phyloP scores from a whole-genome alignment of 2,797 vertebrate species.

The Darevskia mixta region DNA sequence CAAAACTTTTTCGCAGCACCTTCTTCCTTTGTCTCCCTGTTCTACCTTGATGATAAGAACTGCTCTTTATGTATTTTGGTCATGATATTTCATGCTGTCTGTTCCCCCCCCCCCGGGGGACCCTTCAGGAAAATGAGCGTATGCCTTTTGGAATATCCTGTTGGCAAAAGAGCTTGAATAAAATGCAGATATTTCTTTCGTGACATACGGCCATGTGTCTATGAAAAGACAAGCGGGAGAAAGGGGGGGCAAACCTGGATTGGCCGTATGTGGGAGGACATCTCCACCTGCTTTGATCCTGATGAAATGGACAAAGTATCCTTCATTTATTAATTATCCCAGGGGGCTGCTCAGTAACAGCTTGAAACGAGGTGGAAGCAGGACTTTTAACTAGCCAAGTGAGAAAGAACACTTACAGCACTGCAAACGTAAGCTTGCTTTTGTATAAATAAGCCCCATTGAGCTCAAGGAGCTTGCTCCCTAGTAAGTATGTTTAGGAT shows the following conservation, averaged over 20 bases:
- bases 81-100: slow-evolving; percentile 34
- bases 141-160: slow-evolving; percentile 42
- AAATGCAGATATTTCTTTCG: slow-evolving; percentile 24
- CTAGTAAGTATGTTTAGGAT: neutral
- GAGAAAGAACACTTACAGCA: slow-evolving; percentile 4
- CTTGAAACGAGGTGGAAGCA: slow-evolving; percentile 36
- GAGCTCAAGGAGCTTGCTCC: neutral
- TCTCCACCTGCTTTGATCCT: slow-evolving; percentile 52
- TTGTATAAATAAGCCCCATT: neutral
- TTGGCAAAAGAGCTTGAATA: slow-evolving; percentile 51
- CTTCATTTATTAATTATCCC: slow-evolving; percentile 55
- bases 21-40: rapidly evolving
- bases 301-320: slow-evolving; percentile 48
- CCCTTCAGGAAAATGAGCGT: slow-evolving; percentile 48
- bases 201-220: slow-evolving; percentile 29
- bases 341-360: neutral
- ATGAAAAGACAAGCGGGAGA: neutral
- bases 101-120: slow-evolving; percentile 7
- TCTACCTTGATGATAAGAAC: slow-evolving; percentile 47
- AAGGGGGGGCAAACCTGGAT: slow-evolving; percentile 10
- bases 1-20: slow-evolving; percentile 26
- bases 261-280: slow-evolving; percentile 12
- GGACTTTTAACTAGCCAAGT: slow-evolving; percentile 35
- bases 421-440: neutral
- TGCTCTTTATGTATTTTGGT: slow-evolving; percentile 31